Evolutionary conservation across 2,797 vertebrate species (phyloP), one percentile per base, ranked within the genome.

Genomic region (Epinephelus coioides): DNA sequence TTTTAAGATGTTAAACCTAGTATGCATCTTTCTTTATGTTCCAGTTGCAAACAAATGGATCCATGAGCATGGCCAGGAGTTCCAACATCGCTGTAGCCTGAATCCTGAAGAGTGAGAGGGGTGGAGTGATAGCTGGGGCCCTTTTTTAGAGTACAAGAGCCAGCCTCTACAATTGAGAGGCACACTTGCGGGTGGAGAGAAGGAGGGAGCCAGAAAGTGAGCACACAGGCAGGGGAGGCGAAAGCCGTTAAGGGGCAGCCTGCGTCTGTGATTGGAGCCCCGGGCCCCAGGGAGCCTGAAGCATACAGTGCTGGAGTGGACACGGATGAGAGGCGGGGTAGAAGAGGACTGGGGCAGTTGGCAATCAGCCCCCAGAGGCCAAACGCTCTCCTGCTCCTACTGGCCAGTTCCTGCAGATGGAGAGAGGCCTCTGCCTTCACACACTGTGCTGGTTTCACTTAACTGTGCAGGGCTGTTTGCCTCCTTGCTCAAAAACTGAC

Each of bases 21-120:
- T 34, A 6, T 73, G 1, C 0, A 13, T 76, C 1, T 76, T 21
- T 82, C 12, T 88, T 34, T 75, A 62, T 86, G 10, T 94, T 94
- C 18, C 92, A 99, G 98, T 98, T 94, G 98, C 97, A 2, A 99
- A 98, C 90, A 99, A 98, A 73, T 99, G 97, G 98, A 96, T 99
- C 83, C 98, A 98, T 0, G 98, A 98, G 70, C 85, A 97, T 0
- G 98, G 98, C 25, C 98, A 99, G 93, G 98, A 99, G 86, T 99
- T 98, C 82, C 95, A 93, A 30, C 93, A 95, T 55, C 97, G 92
- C 12, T 99, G 98, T 88, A 89, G 96, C 69, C 63, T 93, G 11
- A 79, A 95, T 65, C 96, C 96, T 0, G 89, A 89, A 8, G 97
- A 97, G 78, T 99, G 94, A 97, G 73, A 23, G 69, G 56, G 56